Percentiles rank a stretch among this genome's conserved stretches.
phyloP scores from a whole-genome alignment of 2,888 invertebrate species.

The Stegana nigrithorax region DNA sequence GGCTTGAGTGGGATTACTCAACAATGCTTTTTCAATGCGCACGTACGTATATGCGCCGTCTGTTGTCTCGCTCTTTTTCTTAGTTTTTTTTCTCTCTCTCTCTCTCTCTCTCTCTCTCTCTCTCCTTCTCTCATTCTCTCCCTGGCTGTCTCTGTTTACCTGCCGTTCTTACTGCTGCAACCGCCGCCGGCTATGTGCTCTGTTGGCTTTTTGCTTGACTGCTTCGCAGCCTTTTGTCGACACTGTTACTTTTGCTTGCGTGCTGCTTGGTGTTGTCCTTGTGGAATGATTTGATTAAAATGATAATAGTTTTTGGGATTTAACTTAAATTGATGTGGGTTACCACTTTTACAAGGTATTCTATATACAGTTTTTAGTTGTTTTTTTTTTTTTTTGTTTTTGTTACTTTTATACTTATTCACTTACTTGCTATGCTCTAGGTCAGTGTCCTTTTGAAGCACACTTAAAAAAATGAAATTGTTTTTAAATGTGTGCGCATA shows the following conservation, averaged over 20 bases:
- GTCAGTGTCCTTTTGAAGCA: no score
- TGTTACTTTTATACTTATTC: no score
- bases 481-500: no score
- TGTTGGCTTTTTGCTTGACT: slow-evolving; percentile 13
- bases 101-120: slow-evolving; percentile 1
- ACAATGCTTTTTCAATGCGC: no score
- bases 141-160: not conserved
- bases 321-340: slow-evolving; percentile 57
- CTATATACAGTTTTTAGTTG: no score
- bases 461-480: no score
- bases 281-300: slow-evolving; percentile 56
- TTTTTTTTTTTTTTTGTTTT: not conserved
- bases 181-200: not conserved
- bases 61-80: no score
- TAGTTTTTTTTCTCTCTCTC: not conserved
- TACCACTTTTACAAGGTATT: slow-evolving; percentile 22
- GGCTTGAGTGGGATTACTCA: no score
- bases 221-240: slow-evolving; percentile 17
- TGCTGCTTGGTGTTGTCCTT: slow-evolving; percentile 31
- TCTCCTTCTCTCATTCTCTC: not conserved
- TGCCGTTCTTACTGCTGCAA: not conserved
- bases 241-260: slow-evolving; percentile 18
- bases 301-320: slow-evolving; percentile 58
- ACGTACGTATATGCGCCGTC: no score
- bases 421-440: no score